Percentiles rank a stretch among this genome's conserved stretches.
Conservation (phyloP, 2,113 vertebrate genomes). For the Siniperca knerii region DNA sequence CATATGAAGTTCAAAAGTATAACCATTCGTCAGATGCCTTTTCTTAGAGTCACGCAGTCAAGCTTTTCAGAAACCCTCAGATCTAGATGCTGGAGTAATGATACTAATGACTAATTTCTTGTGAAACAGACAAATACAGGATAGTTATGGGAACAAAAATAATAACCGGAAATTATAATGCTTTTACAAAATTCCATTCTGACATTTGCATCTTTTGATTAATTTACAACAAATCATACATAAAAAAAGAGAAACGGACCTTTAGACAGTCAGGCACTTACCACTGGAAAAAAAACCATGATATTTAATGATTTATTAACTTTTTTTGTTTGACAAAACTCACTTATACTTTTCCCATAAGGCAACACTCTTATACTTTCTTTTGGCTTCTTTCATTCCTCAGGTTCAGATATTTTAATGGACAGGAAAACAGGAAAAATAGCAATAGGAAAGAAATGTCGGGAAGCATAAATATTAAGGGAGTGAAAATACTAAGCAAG, state of each 20-base stretch:
- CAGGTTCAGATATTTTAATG: conserved; percentile 40
- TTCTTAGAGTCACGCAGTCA: not conserved
- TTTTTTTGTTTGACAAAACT: not conserved
- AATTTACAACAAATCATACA: not conserved
- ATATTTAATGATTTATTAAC: not conserved
- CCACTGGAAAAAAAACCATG: not conserved
- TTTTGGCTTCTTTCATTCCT: not conserved
- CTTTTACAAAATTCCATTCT: not conserved
- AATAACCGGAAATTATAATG: not conserved
- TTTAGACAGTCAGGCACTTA: not conserved
- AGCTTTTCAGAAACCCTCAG: not conserved
- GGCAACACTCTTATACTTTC: not conserved
- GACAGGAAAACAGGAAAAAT: conserved; percentile 69
- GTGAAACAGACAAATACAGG: not conserved
- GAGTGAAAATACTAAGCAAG: conserved; percentile 79
- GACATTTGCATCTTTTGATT: not conserved
- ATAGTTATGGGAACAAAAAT: not conserved
- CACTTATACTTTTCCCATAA: not conserved
- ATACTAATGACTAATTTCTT: not conserved
- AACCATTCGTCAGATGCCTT: conserved; percentile 3
- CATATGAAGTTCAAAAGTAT: conserved; percentile 7
- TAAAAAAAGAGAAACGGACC: not conserved
- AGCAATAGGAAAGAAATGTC: conserved; percentile 63
- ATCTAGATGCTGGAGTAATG: not conserved
- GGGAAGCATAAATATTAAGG: conserved; percentile 76